Evolutionary conservation across 2,113 vertebrate species (phyloP).

Genomic region (Chlorocebus sabaeus): DNA sequence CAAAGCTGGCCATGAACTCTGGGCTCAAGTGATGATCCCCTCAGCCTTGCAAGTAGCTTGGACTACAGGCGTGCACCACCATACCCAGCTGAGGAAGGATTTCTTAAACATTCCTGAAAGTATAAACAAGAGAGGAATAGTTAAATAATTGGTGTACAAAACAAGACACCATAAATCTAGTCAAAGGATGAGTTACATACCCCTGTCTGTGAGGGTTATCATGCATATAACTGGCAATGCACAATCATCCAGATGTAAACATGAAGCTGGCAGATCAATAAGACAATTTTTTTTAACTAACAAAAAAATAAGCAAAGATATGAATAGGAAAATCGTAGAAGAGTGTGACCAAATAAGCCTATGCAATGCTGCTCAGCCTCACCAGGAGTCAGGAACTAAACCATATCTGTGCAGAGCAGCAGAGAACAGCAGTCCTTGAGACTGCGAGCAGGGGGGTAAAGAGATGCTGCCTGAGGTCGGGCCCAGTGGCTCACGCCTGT

Average conservation of each 20-base stretch:
- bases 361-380: not conserved
- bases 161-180: not conserved
- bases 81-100: not conserved
- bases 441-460: not conserved
- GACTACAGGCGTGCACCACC: not conserved
- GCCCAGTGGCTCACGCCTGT: too few species aligned
- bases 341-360: not conserved
- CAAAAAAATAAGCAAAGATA: not conserved
- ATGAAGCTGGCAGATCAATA: not conserved
- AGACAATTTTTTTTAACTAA: not conserved
- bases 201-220: not conserved
- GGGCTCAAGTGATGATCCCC: too few species aligned
- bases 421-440: not conserved
- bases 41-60: not conserved
- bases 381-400: not conserved
- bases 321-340: not conserved
- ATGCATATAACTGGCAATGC: fast-evolving
- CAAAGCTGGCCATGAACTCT: not conserved
- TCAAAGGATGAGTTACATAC: not conserved
- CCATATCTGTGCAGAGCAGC: too few species aligned
- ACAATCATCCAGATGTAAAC: not conserved
- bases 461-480: too few species aligned
- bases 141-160: not conserved
- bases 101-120: not conserved
- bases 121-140: not conserved